These are phyloP conservation scores for Aramus guarauna DNA, from an alignment of 2,113 vertebrate species.

Conservation along the genomic window DNA sequence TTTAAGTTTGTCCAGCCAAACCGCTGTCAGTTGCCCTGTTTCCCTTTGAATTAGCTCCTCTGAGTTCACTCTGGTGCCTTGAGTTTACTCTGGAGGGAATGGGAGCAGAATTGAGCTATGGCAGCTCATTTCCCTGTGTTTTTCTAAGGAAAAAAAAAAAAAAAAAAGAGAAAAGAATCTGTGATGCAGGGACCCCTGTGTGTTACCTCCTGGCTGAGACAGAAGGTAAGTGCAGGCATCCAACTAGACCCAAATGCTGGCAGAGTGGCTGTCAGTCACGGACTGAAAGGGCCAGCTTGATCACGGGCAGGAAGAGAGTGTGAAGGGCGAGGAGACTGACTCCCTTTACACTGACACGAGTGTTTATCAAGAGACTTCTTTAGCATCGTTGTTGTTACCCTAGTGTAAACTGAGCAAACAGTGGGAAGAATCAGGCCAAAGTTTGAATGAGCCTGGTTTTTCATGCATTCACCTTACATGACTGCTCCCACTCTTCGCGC, in stretches of 20 bases:
- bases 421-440: not conserved
- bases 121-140: not conserved
- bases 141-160: not conserved
- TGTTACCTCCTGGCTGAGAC: not conserved
- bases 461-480: not conserved
- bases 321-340: not conserved
- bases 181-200: not conserved
- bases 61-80: not conserved
- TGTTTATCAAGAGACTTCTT: not conserved
- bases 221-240: not conserved
- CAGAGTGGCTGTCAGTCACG: not conserved
- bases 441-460: not conserved
- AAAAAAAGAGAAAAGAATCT: not conserved
- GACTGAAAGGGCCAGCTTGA: not conserved
- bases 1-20: conserved; percentile 7
- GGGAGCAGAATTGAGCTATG: not conserved
- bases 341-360: not conserved
- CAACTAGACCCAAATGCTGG: not conserved
- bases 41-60: not conserved
- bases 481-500: not conserved
- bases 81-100: not conserved
- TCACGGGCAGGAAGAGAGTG: not conserved
- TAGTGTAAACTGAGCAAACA: not conserved
- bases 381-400: not conserved
- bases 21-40: not conserved